A percentile compares a stretch with the other conserved stretches of the same genome.
Conservation (phyloP, 2,888 invertebrate species). For the Chelonus formosanus region DNA sequence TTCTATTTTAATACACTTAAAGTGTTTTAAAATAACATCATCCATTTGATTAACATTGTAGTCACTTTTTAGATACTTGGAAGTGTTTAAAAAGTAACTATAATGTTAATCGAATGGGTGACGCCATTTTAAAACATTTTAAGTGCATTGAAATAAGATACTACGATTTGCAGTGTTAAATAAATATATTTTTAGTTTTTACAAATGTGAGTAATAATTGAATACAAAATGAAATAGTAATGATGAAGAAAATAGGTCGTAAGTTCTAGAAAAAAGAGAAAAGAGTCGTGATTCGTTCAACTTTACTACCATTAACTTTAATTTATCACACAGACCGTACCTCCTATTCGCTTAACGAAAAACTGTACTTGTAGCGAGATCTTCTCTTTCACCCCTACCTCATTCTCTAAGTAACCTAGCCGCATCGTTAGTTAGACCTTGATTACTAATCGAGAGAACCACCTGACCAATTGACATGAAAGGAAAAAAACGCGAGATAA, state of each 20-base stretch:
- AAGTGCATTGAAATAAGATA: too few relatives aligned
- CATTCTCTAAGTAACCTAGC: constrained; percentile 12
- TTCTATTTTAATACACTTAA: too few relatives aligned
- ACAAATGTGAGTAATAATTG: constrained; percentile 4
- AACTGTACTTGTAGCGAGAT: constrained; percentile 19
- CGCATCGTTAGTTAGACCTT: constrained; percentile 40
- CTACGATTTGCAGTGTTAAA: too few relatives aligned
- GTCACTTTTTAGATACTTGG: neutral
- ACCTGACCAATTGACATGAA: constrained; percentile 12
- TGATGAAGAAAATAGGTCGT: constrained; percentile 6
- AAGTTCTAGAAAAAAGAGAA: constrained; percentile 5
- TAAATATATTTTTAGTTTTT: neutral
- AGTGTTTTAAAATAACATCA: too few relatives aligned
- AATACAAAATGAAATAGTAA: constrained; percentile 25
- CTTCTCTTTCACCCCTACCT: constrained; percentile 1
- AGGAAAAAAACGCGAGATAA: constrained; percentile 1
- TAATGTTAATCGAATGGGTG: too few relatives aligned
- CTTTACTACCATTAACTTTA: constrained; percentile 40
- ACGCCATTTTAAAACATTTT: too few relatives aligned
- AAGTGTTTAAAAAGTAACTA: neutral
- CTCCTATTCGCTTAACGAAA: constrained; percentile 19
- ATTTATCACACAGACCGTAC: constrained; percentile 42
- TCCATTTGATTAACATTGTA: neutral
- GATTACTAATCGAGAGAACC: constrained; percentile 39
- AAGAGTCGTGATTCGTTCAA: constrained; percentile 17